A percentile compares a stretch with the other conserved stretches of the same genome.
Conservation (phyloP, 2,888 invertebrate genomes). For the Drosophila rubida region DNA sequence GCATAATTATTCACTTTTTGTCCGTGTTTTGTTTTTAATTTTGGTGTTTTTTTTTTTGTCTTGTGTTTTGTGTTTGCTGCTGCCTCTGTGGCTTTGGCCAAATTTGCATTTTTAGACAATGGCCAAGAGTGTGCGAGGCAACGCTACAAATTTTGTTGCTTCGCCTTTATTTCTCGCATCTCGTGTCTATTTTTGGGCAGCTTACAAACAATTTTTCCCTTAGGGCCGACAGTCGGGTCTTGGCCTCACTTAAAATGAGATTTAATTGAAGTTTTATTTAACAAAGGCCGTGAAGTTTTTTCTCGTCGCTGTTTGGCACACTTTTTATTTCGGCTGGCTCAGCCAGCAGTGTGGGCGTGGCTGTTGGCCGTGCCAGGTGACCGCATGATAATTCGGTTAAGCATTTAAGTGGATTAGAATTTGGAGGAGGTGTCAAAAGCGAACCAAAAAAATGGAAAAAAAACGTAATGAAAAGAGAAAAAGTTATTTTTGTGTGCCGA, state of each 20-base stretch:
- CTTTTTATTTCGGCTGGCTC: conserved; percentile 15
- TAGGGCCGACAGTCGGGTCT: conserved; percentile 24
- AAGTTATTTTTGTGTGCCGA: conserved; percentile 25
- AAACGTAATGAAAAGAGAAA: background rate
- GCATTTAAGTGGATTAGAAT: conserved; percentile 78
- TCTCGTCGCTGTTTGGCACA: conserved; percentile 28
- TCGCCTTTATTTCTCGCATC: conserved; percentile 24
- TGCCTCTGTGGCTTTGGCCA: conserved; percentile 41
- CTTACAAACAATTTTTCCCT: conserved; percentile 54
- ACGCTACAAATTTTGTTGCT: conserved; percentile 30
- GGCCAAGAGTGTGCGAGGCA: conserved; percentile 33
- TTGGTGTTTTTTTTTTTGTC: background rate
- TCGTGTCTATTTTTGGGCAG: conserved; percentile 52
- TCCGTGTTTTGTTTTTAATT: conserved; percentile 19
- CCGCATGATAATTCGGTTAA: conserved; percentile 76
- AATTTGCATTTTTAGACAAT: conserved; percentile 79
- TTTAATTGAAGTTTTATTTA: conserved; percentile 79
- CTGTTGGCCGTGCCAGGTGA: conserved; percentile 21
- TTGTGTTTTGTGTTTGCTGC: too few relatives aligned
- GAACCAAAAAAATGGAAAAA: conserved; percentile 12
- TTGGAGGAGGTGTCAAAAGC: conserved; percentile 63
- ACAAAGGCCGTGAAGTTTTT: conserved; percentile 49
- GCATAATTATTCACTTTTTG: conserved; percentile 73
- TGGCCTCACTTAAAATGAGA: conserved; percentile 59
- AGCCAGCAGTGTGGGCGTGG: conserved; percentile 35